Conservation (phyloP, 2,113 vertebrate genomes). For the Oenanthe melanoleuca region DNA sequence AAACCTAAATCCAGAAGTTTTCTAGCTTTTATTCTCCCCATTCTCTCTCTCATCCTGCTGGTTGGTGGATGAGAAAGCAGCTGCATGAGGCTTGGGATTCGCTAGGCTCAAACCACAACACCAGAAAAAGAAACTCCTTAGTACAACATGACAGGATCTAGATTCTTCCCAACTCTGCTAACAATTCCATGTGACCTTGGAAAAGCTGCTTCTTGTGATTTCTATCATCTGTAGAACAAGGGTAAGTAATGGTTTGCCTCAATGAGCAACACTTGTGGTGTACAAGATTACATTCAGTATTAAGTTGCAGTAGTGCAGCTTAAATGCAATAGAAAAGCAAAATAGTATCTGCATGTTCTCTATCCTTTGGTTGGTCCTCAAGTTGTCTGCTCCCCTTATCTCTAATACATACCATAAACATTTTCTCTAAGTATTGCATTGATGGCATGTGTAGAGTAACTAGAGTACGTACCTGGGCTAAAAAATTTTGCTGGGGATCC, state of each 20-base stretch:
- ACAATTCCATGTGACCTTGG: background rate
- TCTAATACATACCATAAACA: background rate
- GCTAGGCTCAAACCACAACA: background rate
- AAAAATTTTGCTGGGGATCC: conserved; percentile 95
- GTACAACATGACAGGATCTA: background rate
- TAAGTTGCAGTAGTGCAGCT: background rate
- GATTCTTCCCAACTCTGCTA: background rate
- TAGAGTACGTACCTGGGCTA: conserved; percentile 83
- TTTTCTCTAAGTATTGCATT: background rate
- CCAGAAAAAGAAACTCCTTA: background rate
- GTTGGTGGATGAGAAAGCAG: background rate
- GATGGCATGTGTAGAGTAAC: background rate
- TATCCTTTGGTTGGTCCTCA: background rate
- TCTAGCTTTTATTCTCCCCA: background rate
- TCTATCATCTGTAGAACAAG: background rate
- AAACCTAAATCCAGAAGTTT: background rate
- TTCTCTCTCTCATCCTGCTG: background rate
- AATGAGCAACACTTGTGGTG: background rate
- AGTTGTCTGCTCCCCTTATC: background rate
- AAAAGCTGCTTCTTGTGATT: background rate
- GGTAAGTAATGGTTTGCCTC: background rate
- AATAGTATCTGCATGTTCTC: background rate
- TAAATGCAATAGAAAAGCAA: background rate
- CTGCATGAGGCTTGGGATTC: background rate
- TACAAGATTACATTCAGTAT: background rate